Evolutionary conservation across 2,113 vertebrate genomes (phyloP).

Genomic region (Actenoides hombroni): DNA sequence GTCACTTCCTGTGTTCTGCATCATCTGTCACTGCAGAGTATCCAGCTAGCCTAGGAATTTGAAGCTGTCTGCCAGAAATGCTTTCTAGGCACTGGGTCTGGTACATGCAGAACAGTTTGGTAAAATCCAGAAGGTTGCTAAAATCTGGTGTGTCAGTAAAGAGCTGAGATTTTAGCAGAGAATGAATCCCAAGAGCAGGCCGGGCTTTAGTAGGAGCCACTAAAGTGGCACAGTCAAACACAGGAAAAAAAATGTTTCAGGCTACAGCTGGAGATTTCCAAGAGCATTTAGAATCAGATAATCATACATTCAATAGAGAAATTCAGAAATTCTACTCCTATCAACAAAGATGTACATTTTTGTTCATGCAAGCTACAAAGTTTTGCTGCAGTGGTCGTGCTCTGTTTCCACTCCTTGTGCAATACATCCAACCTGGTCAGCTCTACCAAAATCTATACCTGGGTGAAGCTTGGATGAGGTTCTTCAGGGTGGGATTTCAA

Average conservation of each 20-base stretch:
- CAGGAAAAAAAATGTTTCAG: background rate
- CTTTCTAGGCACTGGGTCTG: background rate
- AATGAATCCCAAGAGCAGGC: background rate
- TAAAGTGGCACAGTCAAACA: background rate
- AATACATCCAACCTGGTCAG: background rate
- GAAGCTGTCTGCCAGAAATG: background rate
- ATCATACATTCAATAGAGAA: background rate
- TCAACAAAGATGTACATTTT: background rate
- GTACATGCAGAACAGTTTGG: background rate
- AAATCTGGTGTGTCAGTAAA: background rate
- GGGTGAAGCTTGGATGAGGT: background rate
- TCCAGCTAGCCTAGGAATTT: background rate
- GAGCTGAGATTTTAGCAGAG: background rate
- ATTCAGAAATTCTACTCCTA: background rate
- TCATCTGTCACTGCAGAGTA: background rate
- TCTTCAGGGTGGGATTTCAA: background rate
- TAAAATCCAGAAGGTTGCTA: background rate
- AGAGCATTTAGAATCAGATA: background rate
- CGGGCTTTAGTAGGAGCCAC: background rate
- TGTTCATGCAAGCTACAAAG: background rate
- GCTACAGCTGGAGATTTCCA: background rate
- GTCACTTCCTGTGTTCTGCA: background rate
- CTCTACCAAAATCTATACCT: background rate
- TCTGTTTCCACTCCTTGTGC: background rate
- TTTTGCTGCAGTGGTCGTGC: background rate